Conservation (phyloP, 2,797 vertebrate genomes). For the Tokudaia muenninki region DNA sequence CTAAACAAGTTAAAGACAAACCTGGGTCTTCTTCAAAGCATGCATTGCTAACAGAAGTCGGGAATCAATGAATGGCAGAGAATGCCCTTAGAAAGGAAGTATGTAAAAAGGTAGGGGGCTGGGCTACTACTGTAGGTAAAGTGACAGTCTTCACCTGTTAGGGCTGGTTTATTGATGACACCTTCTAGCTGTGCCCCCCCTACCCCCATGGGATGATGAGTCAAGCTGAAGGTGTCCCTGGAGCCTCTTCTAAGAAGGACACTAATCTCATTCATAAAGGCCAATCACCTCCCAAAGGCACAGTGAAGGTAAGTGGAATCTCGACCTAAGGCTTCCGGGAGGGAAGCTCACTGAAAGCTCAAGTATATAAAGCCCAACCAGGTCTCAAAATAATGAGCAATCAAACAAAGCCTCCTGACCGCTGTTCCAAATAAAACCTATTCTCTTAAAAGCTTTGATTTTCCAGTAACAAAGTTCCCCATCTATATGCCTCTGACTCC, state of each 20-base stretch:
- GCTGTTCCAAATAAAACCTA: not conserved
- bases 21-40: conserved; percentile 42
- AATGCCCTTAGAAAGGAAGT: not conserved
- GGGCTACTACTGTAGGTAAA: conserved; percentile 62
- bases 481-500: conserved; percentile 19
- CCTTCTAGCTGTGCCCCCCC: not conserved
- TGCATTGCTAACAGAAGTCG: not conserved
- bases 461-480: conserved; percentile 7
- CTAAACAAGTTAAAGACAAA: conserved; percentile 50
- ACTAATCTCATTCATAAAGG: not conserved
- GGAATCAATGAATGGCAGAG: not conserved
- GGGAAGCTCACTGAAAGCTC: not conserved
- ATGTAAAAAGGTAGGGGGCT: conserved; percentile 2
- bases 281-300: not conserved
- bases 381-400: not conserved
- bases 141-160: not conserved
- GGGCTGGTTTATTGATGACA: not conserved
- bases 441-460: conserved; percentile 48
- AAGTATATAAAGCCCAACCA: not conserved
- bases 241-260: not conserved
- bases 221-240: not conserved
- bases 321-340: not conserved
- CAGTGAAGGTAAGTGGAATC: not conserved
- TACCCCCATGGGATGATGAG: not conserved
- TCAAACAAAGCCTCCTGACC: not conserved